Base-by-base conservation (phyloP, 2,888 invertebrate genomes). In the Acheta domesticus region DNA sequence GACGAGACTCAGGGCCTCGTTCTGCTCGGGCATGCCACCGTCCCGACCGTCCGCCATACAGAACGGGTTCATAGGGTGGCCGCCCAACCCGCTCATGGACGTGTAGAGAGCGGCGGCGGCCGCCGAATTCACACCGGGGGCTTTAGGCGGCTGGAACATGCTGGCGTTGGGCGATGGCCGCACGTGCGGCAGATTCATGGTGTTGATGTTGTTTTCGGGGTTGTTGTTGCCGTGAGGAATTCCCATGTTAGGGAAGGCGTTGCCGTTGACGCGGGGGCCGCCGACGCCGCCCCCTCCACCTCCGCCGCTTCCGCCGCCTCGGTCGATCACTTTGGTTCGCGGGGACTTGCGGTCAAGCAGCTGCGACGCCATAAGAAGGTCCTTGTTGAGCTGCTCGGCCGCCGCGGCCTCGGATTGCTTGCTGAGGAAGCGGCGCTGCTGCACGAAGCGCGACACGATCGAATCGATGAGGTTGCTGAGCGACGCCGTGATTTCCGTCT, bases 1-100 rank as follows among this genome's bases (percentile, higher is more conserved):
- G 81, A 98, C 97, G 84, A 98, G 90, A 86, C 97, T 96, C 80
- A 98, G 91, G 5, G 98, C 97, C 87, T 97, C 97, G 87, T 96
- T 96, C 87, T 96, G 96, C 86, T 96, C 96, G 75, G 94, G 93
- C 93, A 81, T 78, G 82, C 87, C 85, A 82, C 87, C 85, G 83
- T 86, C 80, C 82, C 85, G 85, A 83, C 86, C 86, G 77, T 86
- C 86, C 82, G 86, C 84, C 48, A 21, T 87, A 84, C 90, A 91
- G 85, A 91, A 91, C 23, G 90, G 90, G 82, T 86, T 87, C 82
- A 88, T 87, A 81, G 85, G 84, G 11, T 82, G 83, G 20, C 87
- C 88, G 84, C 88, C 88, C 50, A 90, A 88, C 21, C 90, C 90
- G 84, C 90, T 89, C 89, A 92, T 91, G 81, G 90, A 88, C 82